Conservation (phyloP, 2,888 invertebrate species). For the Tridacna gigas region DNA sequence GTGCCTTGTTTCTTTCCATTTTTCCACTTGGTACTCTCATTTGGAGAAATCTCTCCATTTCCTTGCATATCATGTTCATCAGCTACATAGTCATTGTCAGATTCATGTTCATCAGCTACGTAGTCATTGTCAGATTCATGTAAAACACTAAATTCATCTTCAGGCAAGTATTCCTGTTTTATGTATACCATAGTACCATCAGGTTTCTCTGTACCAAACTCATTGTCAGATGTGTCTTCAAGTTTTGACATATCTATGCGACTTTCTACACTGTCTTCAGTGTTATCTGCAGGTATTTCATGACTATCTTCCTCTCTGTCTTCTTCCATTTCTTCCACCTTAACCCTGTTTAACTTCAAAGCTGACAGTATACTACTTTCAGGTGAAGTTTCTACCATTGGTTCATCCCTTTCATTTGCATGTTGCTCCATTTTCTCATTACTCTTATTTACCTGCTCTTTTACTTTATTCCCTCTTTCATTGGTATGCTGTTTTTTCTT, state of each 20-base stretch:
- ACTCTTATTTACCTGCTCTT: background rate
- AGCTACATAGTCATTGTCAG: background rate
- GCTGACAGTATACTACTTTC: background rate
- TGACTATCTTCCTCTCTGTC: background rate
- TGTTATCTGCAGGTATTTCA: background rate
- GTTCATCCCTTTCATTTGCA: background rate
- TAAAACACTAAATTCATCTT: background rate
- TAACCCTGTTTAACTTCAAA: no score
- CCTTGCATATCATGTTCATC: conserved; percentile 2
- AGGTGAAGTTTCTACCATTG: background rate
- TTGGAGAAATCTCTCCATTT: background rate
- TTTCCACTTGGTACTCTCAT: no score
- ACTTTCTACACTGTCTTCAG: background rate
- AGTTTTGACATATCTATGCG: background rate
- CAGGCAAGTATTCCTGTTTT: background rate
- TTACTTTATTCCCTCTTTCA: background rate
- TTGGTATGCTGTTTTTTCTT: background rate
- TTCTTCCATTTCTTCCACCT: background rate
- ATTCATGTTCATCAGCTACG: background rate
- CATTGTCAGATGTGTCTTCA: background rate
- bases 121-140: background rate
- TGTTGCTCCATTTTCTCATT: background rate
- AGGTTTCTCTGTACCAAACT: background rate
- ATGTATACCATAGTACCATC: conserved; percentile 14
- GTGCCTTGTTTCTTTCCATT: no score